Conservation (phyloP, 2,888 invertebrate species). For the Ophraella communa region DNA sequence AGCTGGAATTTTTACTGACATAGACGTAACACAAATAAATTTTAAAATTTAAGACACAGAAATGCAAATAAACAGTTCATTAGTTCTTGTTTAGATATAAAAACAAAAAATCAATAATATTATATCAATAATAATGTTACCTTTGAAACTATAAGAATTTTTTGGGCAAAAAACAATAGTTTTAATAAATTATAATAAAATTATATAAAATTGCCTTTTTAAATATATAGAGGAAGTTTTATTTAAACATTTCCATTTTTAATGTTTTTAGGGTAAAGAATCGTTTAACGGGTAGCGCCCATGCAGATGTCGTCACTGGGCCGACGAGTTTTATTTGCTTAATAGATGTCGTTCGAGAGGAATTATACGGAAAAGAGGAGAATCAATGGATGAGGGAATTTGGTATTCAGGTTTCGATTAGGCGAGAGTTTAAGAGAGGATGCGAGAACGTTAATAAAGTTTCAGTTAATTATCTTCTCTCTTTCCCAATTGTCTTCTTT, state of each 20-base stretch:
- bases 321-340: constrained; percentile 25
- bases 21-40: neutral
- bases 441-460: constrained; percentile 15
- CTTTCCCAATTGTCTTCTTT: neutral
- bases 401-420: constrained; percentile 21
- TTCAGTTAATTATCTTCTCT: constrained; percentile 7
- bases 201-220: too few relatives aligned
- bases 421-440: constrained; percentile 4
- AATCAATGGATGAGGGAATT: constrained; percentile 13
- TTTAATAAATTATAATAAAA: too few relatives aligned
- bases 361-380: constrained; percentile 18
- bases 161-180: too few relatives aligned
- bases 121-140: too few relatives aligned
- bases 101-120: too few relatives aligned
- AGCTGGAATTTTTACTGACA: constrained; percentile 10
- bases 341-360: constrained; percentile 23
- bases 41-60: neutral
- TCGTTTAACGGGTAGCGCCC: neutral
- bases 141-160: too few relatives aligned
- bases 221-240: too few relatives aligned
- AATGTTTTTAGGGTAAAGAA: neutral
- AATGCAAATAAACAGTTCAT: neutral
- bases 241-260: too few relatives aligned
- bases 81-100: too few relatives aligned
- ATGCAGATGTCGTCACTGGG: neutral